These are phyloP conservation scores for Heteronetta atricapilla DNA, from an alignment of 2,113 vertebrate species.

Conservation along the genomic window DNA sequence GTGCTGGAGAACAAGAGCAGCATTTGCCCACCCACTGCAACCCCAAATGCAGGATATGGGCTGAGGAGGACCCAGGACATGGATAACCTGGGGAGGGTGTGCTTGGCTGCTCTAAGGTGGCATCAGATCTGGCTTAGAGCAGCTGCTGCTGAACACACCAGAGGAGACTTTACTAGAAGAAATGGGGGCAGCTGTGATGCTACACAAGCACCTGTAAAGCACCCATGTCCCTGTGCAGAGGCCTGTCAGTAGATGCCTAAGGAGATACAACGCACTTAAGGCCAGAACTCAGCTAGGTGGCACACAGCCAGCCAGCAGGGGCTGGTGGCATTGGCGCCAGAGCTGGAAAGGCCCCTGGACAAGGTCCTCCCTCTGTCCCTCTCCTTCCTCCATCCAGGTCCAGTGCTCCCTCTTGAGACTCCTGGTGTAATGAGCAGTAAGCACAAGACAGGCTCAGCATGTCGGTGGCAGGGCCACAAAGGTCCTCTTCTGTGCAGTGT, in stretches of 20 bases:
- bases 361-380: background rate
- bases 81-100: background rate
- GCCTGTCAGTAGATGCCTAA: background rate
- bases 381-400: background rate
- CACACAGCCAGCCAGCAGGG: background rate
- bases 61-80: background rate
- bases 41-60: background rate
- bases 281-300: background rate
- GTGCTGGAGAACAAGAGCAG: background rate
- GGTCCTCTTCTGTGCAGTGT: background rate
- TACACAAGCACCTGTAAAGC: background rate
- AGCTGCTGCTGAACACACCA: background rate
- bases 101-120: fast-evolving
- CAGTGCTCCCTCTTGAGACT: background rate
- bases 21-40: fast-evolving
- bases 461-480: no score
- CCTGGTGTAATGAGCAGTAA: fast-evolving
- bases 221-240: fast-evolving
- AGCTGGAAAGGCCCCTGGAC: background rate
- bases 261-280: background rate
- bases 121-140: background rate
- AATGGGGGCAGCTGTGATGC: background rate
- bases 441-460: fast-evolving
- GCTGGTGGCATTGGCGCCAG: background rate
- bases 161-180: background rate